Base-by-base conservation (phyloP, 2,797 vertebrate species). In the Triplophysa yarkandensis region DNA sequence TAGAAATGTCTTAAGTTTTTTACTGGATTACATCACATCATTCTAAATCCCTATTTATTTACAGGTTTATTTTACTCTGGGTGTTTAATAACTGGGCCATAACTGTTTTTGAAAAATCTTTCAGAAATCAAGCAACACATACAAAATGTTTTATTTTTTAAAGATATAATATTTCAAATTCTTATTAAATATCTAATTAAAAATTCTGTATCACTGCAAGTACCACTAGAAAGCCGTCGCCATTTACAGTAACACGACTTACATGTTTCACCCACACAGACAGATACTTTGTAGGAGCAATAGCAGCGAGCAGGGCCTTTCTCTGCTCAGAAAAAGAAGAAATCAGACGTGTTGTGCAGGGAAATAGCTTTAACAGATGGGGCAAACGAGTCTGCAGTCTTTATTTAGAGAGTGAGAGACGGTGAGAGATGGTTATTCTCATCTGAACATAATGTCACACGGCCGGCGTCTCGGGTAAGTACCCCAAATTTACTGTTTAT, bases 301-400 rank as follows among this genome's bases (percentile, higher is more conserved):
- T 74, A 54, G 77, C 78, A 32, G 81, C 66, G 52, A 81, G 82
- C 84, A 44, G 85, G 83, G 81, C 86, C 87, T 86, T 84, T 85
- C 85, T 68, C 43, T 68, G 80, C 80, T 80, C 83, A 72, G 41
- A 85, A n/a, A n/a, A n/a, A 78, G 83, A 83, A 85, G 94, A 96
- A 97, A 95, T 95, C 93, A 94, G 94, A 92, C 91, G 91, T 92
- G 93, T 94, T 94, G 93, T 92, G 90, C 89, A 92, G 91, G 90
- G 94, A 96, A 96, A 98, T 96, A 85, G 92, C 93, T 98, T 97
- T 95, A 95, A 88, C 96, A 98, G 95, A 97, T 64, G 71, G 58
- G 58, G 71, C 79, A 83, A 60, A 46, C 41, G 85, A 82, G 82
- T 80, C 82, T 75, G 82, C 82, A 68, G 71, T 44, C 28, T 43